Percentiles rank a stretch among this genome's conserved stretches.
phyloP scores from a whole-genome alignment of 2,888 invertebrate species.

The Leucoma salicis region DNA sequence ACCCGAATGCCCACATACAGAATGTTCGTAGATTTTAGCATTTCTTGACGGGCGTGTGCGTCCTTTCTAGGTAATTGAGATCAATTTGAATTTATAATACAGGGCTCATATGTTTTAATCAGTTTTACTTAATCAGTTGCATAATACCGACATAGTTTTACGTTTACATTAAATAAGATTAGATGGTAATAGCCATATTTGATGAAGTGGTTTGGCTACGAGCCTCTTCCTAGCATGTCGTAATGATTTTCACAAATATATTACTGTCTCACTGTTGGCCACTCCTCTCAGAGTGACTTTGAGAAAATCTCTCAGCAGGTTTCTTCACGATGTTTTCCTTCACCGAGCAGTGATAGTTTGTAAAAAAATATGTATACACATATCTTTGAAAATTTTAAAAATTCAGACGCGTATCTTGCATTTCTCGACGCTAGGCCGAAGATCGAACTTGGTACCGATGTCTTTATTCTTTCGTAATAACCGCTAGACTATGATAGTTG shows the following conservation, averaged over 20 bases:
- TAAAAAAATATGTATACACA: too few relatives aligned
- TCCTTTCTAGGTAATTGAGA: conserved; percentile 25
- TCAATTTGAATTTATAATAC: conserved; percentile 31
- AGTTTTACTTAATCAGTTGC: conserved; percentile 15
- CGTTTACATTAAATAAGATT: conserved; percentile 4
- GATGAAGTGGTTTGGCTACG: neutral
- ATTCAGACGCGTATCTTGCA: too few relatives aligned
- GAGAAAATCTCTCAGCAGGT: too few relatives aligned
- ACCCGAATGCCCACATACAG: conserved; percentile 10
- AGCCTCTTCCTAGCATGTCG: conserved; percentile 1
- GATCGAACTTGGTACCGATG: too few relatives aligned
- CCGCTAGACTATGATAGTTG: too few relatives aligned
- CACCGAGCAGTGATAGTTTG: too few relatives aligned
- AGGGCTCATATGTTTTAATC: conserved; percentile 13
- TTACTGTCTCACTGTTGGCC: too few relatives aligned
- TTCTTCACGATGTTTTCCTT: too few relatives aligned
- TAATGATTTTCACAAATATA: neutral
- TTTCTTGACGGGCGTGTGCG: conserved; percentile 26
- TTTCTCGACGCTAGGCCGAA: too few relatives aligned
- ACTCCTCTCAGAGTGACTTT: too few relatives aligned
- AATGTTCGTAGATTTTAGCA: neutral
- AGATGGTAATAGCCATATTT: conserved; percentile 4
- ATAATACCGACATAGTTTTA: conserved; percentile 10
- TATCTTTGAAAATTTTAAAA: too few relatives aligned
- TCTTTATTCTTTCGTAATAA: too few relatives aligned